phyloP scores from a whole-genome alignment of 2,797 vertebrate genomes.

The Austrolebias charrua region DNA sequence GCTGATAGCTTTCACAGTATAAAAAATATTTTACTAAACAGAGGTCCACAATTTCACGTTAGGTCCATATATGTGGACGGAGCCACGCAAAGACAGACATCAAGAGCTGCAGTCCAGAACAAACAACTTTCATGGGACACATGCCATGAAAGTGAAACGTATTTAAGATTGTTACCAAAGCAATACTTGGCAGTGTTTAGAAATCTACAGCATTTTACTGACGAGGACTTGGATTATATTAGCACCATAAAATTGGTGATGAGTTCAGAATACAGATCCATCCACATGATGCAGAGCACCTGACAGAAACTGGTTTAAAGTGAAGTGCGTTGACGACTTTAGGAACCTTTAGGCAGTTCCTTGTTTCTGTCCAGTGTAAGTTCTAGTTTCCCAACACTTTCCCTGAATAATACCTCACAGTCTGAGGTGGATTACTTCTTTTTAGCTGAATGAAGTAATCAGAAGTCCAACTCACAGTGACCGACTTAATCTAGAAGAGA shows the following conservation, averaged over 20 bases:
- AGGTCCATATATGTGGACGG: constrained; percentile 42
- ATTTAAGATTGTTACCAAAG: constrained; percentile 44
- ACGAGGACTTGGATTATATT: constrained; percentile 11
- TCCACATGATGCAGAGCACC: neutral
- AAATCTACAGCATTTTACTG: constrained; percentile 19
- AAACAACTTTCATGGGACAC: constrained; percentile 12
- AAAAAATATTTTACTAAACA: constrained; percentile 60
- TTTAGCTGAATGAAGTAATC: constrained; percentile 15
- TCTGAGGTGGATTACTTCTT: constrained; percentile 10
- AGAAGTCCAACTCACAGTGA: constrained; percentile 19
- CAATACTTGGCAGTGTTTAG: constrained; percentile 42
- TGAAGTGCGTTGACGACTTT: neutral
- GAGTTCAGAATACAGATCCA: constrained; percentile 10
- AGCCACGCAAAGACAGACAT: constrained; percentile 37
- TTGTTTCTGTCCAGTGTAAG: constrained; percentile 23
- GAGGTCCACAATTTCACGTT: constrained; percentile 60
- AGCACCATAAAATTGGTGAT: neutral
- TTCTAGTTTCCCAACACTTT: constrained; percentile 25
- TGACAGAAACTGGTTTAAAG: neutral
- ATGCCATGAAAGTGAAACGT: constrained; percentile 12
- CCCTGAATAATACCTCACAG: constrained; percentile 31
- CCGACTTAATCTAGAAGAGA: too few relatives aligned
- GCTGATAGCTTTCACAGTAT: constrained; percentile 68
- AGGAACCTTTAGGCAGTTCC: constrained; percentile 1
- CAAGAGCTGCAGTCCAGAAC: constrained; percentile 40